A percentile compares a stretch with the other conserved stretches of the same genome.
These are phyloP conservation scores for Drosophila chauvacae DNA, from an alignment of 1,140 invertebrate genomes.

Conservation along the genomic window DNA sequence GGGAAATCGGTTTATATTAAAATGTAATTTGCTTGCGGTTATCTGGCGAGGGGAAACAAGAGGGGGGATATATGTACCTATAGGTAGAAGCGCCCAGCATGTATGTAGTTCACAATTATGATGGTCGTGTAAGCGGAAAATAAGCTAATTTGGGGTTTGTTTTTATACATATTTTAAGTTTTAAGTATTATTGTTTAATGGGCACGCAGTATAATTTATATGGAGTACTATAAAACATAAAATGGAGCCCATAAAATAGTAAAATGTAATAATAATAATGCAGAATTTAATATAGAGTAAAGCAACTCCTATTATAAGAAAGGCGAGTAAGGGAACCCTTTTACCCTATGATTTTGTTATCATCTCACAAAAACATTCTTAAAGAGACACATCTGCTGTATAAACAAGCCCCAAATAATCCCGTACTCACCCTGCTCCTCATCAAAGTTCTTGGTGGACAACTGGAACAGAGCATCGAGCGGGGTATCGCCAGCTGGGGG, in stretches of 20 bases:
- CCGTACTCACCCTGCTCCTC: slow-evolving; percentile 88
- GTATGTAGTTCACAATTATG: slow-evolving; percentile 9
- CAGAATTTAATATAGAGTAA: too few species aligned
- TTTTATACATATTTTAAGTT: too few species aligned
- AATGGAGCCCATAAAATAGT: not conserved
- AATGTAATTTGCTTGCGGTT: slow-evolving; percentile 72
- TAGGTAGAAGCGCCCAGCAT: not conserved
- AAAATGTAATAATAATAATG: not conserved
- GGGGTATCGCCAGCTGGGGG: slow-evolving; percentile 89
- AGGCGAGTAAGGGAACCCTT: not conserved
- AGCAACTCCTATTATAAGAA: too few species aligned
- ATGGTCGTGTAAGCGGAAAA: slow-evolving; percentile 9
- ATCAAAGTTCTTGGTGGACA: slow-evolving; percentile 99
- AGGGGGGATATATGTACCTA: not conserved
- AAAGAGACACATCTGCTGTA: not conserved
- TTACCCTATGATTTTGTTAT: not conserved
- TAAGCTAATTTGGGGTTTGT: not conserved
- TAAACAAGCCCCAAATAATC: not conserved
- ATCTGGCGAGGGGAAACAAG: not conserved
- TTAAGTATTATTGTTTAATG: not conserved
- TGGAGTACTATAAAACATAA: not conserved
- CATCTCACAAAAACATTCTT: not conserved
- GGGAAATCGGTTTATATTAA: slow-evolving; percentile 70
- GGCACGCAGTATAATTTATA: not conserved
- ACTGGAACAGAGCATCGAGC: slow-evolving; percentile 97